Evolutionary conservation across 2,888 invertebrate species (phyloP), one percentile per base, ranked within the genome.

Genomic region (Cheilosia vernalis): DNA sequence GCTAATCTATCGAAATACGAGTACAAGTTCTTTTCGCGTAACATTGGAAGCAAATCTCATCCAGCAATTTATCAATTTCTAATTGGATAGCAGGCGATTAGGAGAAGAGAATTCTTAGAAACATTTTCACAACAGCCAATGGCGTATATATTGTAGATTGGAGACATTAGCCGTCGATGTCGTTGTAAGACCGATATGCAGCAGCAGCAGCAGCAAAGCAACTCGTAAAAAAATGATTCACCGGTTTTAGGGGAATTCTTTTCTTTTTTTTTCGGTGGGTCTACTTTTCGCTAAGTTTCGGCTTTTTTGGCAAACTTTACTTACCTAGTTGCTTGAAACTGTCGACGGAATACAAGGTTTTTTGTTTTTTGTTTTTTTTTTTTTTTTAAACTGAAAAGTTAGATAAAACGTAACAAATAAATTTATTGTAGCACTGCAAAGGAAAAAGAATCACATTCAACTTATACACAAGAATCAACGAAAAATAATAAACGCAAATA

Each of bases 401-500:
- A 61, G 72, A 72, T 44, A 60, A 61, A 83, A 83, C 73, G 80
- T 80, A 74, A 84, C 63, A 81, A 81, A 81, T 85, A 81, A 85
- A 77, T 67, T 56, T 49, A 66, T 80, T 80, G 61, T 42, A 67
- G 66, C 66, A 67, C 51, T 76, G 70, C 70, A 81, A 84, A 60
- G 60, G 70, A 60, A 85, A 83, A 83, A 83, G 61, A 81, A 81
- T 77, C 76, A 81, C 76, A 85, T 81, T 72, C 66, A 85, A 85
- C 85, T 80, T 80, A 85, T 80, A 85, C 76, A 85, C 85, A 85
- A 76, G 76, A 81, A 76, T 61, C 76, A 85, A 85, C 85, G 85
- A 77, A 85, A 85, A 85, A 85, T 85, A 85, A 85, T 84, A 84
- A 85, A 77, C 67, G 72, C 72, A 85, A 81, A 84, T 84, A 79